phyloP scores from a whole-genome alignment of 2,797 vertebrate species.

The Phataginus tetradactyla region DNA sequence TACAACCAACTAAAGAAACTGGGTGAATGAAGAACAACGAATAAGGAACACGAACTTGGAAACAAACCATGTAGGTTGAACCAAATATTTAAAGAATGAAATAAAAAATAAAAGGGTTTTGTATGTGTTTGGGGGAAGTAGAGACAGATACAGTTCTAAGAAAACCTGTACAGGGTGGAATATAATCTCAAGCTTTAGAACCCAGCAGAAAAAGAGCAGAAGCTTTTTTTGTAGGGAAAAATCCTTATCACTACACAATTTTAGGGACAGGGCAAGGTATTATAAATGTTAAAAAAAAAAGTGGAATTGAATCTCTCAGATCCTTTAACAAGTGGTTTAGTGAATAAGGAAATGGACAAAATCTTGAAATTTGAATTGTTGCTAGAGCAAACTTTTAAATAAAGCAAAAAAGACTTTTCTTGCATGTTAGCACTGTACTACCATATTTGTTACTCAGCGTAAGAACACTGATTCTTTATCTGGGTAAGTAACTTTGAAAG shows the following conservation, averaged over 20 bases:
- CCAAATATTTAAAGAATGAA: not conserved
- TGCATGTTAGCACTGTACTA: rapidly evolving
- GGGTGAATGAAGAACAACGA: not conserved
- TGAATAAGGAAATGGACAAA: not conserved
- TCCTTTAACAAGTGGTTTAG: not conserved
- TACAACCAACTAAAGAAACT: not conserved
- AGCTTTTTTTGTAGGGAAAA: not conserved
- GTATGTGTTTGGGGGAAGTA: not conserved
- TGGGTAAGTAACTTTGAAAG: not conserved
- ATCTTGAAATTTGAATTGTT: not conserved
- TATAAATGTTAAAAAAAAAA: not conserved
- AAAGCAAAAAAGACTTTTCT: not conserved
- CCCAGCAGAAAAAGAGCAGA: not conserved
- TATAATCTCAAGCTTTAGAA: not conserved
- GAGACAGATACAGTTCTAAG: not conserved
- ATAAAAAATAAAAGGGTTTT: not conserved
- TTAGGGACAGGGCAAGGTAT: not conserved
- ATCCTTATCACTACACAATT: not conserved
- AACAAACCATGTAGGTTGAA: not conserved
- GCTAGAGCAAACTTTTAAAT: not conserved
- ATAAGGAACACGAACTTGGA: not conserved
- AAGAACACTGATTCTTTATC: not conserved
- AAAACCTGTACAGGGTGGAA: not conserved
- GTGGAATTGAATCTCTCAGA: not conserved
- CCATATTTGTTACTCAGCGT: not conserved